A percentile compares a stretch with the other conserved stretches of the same genome.
Conservation (phyloP, 2,113 vertebrate genomes). For the Butorides virescens region DNA sequence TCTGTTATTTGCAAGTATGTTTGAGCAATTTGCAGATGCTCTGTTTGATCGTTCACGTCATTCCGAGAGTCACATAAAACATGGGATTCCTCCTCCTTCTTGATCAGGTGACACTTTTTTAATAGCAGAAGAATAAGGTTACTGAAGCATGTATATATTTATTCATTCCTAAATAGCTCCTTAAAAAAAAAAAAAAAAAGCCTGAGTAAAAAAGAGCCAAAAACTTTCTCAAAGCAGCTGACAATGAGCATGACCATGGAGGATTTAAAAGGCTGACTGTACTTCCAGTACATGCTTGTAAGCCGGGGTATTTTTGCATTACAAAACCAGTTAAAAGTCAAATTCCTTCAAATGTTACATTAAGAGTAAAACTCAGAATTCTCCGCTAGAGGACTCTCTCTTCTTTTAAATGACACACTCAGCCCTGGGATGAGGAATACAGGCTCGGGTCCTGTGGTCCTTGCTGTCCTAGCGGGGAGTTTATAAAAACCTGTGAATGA, state of each 20-base stretch:
- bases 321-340: neutral
- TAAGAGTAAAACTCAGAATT: neutral
- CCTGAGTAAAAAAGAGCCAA: neutral
- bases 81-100: neutral
- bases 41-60: neutral
- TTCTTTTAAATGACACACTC: neutral
- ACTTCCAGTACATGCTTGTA: neutral
- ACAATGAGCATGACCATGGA: neutral
- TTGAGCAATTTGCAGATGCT: neutral
- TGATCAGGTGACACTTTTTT: neutral
- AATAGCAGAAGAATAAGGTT: neutral
- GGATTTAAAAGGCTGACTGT: neutral
- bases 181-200: neutral
- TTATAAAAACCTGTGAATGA: constrained; percentile 29
- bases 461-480: neutral
- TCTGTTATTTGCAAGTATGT: neutral
- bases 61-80: neutral
- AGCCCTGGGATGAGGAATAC: neutral
- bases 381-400: constrained; percentile 62
- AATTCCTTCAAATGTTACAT: neutral
- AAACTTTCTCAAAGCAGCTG: neutral
- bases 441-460: neutral
- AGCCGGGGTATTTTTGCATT: neutral
- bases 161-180: neutral
- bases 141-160: neutral